Evolutionary conservation across 1,140 invertebrate genomes (phyloP), one percentile per base, ranked within the genome.

Genomic region (Lycorma delicatula): DNA sequence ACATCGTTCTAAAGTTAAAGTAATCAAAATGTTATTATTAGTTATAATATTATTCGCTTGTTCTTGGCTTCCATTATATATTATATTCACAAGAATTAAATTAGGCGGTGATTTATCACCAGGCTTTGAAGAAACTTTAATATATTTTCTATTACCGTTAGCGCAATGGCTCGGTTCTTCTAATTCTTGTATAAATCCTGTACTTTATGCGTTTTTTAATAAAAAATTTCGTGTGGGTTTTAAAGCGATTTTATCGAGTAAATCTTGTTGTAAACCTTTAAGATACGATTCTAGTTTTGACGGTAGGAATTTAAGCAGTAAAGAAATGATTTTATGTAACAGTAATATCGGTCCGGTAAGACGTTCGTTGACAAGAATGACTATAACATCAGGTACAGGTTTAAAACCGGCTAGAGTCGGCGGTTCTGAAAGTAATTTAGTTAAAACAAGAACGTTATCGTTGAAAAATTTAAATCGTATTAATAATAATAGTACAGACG

Each of bases 191-290:
- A 69, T 78, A 22, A 76, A 77, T 57, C 68, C 77, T 0, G 64
- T 86, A 2, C 75, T 86, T 11, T 85, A 85, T 68, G 80, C 81
- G 26, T 81, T 79, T 63, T 83, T 83, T 70, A 83, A 82, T 63
- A 74, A 77, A 25, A 84, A 84, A 64, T 85, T 84, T 64, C 68
- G 83, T 18, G 74, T 76, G 44, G 81, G 82, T 3, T 85, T 85
- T 67, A 71, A 74, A 55, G 74, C 76, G 1, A 67, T 74, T 28
- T 61, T 71, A 0, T 68, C 64, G n/a, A 64, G 62, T 2, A 64
- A 66, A 12, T 69, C 69, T 5, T 74, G 72, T 60, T 73, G 71
- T 38, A 67, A 56, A 16, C 53, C 62, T 0, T 46, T 63, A 16
- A 47, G 58, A 13, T 63, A 63, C 51, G 61, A 63, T 41, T 11